These are phyloP conservation scores for Umimayanthus kanabou DNA, from an alignment of 92 coral and sea anemone species.

Conservation along the genomic window DNA sequence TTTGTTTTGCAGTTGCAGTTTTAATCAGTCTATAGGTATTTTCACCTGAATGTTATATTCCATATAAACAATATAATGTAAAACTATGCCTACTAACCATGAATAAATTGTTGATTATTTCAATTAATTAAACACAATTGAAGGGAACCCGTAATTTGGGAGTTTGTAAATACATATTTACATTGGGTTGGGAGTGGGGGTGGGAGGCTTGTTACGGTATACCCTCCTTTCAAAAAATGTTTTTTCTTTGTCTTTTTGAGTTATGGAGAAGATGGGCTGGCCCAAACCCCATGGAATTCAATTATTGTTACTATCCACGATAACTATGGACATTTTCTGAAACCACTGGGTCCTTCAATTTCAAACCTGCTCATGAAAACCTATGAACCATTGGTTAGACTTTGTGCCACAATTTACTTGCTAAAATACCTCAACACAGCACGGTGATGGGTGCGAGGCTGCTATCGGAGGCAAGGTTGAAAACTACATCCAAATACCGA, in stretches of 20 bases:
- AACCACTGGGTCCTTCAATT: constrained; percentile 8
- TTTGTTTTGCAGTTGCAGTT: constrained; percentile 30
- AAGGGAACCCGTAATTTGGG: constrained; percentile 25
- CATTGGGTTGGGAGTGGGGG: neutral
- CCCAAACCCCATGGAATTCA: constrained; percentile 16
- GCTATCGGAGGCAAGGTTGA: too few species aligned
- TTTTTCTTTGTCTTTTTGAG: neutral
- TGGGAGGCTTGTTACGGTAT: constrained; percentile 7
- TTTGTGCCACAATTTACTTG: constrained; percentile 25
- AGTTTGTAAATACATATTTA: constrained; percentile 15
- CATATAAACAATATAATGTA: constrained; percentile 13
- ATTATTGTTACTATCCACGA: constrained; percentile 10
- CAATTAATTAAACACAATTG: constrained; percentile 6
- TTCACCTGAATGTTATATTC: neutral
- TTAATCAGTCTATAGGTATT: constrained; percentile 26
- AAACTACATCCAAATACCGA: too few species aligned
- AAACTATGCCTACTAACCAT: constrained; percentile 17
- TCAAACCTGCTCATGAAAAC: constrained; percentile 22
- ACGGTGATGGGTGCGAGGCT: too few species aligned
- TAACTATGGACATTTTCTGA: constrained; percentile 7
- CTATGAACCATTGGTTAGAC: constrained; percentile 24
- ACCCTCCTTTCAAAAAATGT: constrained; percentile 12
- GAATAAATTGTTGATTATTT: constrained; percentile 25
- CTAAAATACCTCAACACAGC: neutral
- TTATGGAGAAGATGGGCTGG: constrained; percentile 17